Evolutionary conservation across 2,888 invertebrate genomes (phyloP), one percentile per base, ranked within the genome.

Genomic region (Erebia palarica): DNA sequence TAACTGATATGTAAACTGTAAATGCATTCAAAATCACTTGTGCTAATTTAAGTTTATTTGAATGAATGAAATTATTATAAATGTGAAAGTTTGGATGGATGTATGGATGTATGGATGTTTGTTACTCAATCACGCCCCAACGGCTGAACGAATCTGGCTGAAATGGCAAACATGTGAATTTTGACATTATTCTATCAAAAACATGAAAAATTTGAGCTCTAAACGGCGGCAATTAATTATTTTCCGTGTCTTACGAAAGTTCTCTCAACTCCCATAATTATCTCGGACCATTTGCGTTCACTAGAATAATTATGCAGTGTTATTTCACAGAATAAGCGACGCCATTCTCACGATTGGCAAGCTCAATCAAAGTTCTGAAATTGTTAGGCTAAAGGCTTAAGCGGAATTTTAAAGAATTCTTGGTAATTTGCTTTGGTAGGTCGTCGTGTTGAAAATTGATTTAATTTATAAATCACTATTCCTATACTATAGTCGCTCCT

Each of bases 281-380:
- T 73, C 72, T 74, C 65, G 72, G 74, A 64, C 69, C 68, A 76
- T 75, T 76, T 74, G 68, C 74, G 70, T 67, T 73, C 70, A 68
- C 70, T 51, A 69, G 61, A 75, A 74, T 75, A 77, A 78, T 76
- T 75, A 73, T 69, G 70, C 53, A 53, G 70, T 75, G 70, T 74
- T 74, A 74, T 73, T 74, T 70, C 71, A 66, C 65, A 67, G 68
- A 68, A 61, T 69, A 71, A 67, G 64, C 71, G 69, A 36, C 64
- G 72, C 72, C 68, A 69, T 73, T 75, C 68, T 71, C 73, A 69
- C 70, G 75, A 68, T 69, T 59, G 69, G 69, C 59, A 67, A 71
- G 61, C 73, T 70, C 64, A 61, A 65, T 71, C 68, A 70, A 68
- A 75, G 73, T 74, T 68, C 57, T 68, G 55, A 63, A 63, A 44